Evolutionary conservation across 2,113 vertebrate genomes (phyloP), one percentile per base, ranked within the genome.

Genomic region (Hucho hucho): DNA sequence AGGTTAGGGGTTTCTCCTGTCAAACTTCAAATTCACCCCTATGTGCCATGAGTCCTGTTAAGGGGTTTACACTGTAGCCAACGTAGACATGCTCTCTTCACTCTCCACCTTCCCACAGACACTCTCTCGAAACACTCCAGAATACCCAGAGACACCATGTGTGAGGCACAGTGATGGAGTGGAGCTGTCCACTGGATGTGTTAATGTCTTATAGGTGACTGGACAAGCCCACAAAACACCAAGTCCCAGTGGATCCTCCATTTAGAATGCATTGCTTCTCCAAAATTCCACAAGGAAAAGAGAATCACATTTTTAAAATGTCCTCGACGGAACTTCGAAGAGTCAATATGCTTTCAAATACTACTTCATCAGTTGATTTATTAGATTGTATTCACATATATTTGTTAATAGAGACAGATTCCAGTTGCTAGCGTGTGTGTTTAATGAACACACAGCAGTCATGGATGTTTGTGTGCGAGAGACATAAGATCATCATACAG

Each of bases 371-470:
- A 32, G 75, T 78, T 72, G 67, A 72, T 46, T 72, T 64, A 26
- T 65, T 6, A 37, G 16, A 64, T 46, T 72, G 26, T 66, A 29
- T 20, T 61, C 49, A 20, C 43, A 25, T 32, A 61, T 12, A n/a
- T 72, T 75, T 49, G 53, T 75, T 75, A 75, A 28, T 66, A 49
- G 61, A 63, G 68, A 56, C 49, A 18, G 49, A 14, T 14, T 53
- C 16, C 49, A 53, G 16, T 53, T 16, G 22, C 75, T 72, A 49
- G 20, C 53, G 43, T 59, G 53, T 47, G 53, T 32, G 16, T 64
- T 75, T 70, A 78, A 70, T 75, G 69, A 78, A 70, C 74, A 73
- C 46, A 75, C 67, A 43, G 46, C 16, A 59, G 46, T 16, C 69
- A 61, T 49, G 72, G 53, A 43, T 61, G 46, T 70, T 32, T 72